These are phyloP conservation scores for Orcinus orca DNA, from an alignment of 2,113 vertebrate species.

Conservation along the genomic window DNA sequence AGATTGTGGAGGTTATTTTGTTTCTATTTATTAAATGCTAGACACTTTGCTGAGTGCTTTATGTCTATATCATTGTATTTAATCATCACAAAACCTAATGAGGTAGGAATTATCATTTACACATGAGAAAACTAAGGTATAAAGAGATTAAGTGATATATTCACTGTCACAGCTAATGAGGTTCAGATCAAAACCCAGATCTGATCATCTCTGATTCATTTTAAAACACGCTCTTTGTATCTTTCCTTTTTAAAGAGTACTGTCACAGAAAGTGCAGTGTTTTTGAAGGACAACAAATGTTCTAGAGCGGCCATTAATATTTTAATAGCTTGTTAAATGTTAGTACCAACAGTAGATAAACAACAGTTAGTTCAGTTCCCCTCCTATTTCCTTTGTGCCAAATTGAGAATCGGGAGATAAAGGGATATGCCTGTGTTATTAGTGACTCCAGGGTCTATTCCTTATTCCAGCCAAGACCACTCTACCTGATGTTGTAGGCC, in stretches of 20 bases:
- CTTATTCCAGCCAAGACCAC: not conserved
- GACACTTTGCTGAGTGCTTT: not conserved
- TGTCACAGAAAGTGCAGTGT: not conserved
- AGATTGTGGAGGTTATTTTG: not conserved
- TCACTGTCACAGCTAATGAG: not conserved
- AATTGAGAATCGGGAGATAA: not conserved
- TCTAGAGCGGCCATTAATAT: not conserved
- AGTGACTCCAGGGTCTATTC: not conserved
- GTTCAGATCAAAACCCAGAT: not conserved
- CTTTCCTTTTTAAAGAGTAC: not conserved
- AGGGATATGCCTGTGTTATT: not conserved
- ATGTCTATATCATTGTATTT: not conserved
- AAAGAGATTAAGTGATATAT: not conserved
- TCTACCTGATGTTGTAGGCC: not conserved
- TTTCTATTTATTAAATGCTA: not conserved
- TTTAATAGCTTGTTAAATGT: slow-evolving; percentile 14
- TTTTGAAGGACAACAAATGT: not conserved
- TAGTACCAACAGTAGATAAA: slow-evolving; percentile 14
- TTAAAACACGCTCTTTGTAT: not conserved
- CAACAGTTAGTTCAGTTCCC: not conserved
- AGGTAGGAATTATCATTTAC: not conserved
- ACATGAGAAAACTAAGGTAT: not conserved
- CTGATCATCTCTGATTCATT: not conserved
- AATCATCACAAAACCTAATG: not conserved
- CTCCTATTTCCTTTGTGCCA: not conserved